Conservation (phyloP, 1,140 invertebrate species). For the Propsilocerus akamusi region DNA sequence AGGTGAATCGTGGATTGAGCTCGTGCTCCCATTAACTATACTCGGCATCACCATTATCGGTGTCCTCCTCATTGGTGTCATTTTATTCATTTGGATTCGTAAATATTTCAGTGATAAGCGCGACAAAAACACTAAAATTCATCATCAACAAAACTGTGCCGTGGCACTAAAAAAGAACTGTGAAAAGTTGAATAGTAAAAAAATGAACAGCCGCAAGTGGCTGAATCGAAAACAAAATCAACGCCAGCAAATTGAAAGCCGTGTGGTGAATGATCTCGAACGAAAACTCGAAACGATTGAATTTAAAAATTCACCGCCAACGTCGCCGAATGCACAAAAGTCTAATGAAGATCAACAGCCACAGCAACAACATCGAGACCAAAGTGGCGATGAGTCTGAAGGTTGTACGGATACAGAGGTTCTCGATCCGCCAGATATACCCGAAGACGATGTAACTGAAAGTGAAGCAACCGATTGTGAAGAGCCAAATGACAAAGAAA, state of each 20-base stretch:
- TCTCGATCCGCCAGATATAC: too few relatives aligned
- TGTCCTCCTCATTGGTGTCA: not conserved
- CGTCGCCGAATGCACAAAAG: not conserved
- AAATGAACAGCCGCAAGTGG: constrained; percentile 2
- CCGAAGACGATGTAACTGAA: not conserved
- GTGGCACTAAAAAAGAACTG: not conserved
- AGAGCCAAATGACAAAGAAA: not conserved
- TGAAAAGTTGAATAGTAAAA: not conserved
- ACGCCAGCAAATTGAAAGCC: not conserved
- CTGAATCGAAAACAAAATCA: not conserved
- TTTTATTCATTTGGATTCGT: constrained; percentile 1
- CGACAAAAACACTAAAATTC: not conserved
- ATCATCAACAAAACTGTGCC: not conserved
- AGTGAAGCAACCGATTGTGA: not conserved
- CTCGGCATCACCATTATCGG: not conserved
- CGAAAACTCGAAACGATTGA: not conserved
- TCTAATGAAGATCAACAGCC: not conserved
- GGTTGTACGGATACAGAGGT: too few relatives aligned
- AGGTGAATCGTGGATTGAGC: constrained; percentile 1
- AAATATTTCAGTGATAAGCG: not conserved
- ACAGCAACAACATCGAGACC: too few relatives aligned
- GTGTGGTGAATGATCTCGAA: not conserved
- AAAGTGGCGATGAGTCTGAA: not conserved
- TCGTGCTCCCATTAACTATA: not conserved
- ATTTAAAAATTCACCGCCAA: not conserved